These are phyloP conservation scores for Micronycteris hirsuta DNA, from an alignment of 2,113 vertebrate genomes.

Conservation along the genomic window DNA sequence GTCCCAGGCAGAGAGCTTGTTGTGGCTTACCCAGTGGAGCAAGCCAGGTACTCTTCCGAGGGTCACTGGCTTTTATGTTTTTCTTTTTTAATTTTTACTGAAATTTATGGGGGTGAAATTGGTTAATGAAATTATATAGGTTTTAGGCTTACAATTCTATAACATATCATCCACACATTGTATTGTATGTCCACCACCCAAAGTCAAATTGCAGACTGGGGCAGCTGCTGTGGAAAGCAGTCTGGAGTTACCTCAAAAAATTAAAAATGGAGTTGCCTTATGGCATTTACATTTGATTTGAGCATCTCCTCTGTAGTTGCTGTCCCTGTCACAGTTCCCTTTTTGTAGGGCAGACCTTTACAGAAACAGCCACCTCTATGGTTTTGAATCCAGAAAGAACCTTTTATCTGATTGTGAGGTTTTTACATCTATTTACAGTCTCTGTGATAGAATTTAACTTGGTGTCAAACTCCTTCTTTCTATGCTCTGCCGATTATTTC, in stretches of 20 bases:
- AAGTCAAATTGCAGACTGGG: not conserved
- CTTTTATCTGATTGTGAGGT: not conserved
- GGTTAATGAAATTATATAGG: not conserved
- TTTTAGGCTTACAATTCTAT: not conserved
- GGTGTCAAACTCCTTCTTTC: not conserved
- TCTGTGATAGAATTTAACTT: not conserved
- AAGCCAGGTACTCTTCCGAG: not conserved
- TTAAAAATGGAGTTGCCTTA: not conserved
- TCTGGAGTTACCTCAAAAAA: not conserved
- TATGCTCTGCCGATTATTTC: not conserved
- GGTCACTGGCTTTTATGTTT: not conserved
- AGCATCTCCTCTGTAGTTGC: not conserved
- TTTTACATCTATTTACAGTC: not conserved
- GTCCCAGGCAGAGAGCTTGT: fast-evolving
- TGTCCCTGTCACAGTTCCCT: not conserved
- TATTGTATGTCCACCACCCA: not conserved
- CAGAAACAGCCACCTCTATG: not conserved
- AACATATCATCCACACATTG: not conserved
- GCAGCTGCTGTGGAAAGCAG: not conserved
- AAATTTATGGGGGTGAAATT: not conserved
- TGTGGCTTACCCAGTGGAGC: fast-evolving
- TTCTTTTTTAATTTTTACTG: not conserved
- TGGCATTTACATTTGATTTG: not conserved
- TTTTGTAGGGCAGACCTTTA: not conserved
- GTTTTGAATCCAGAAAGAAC: not conserved